Evolutionary conservation across 2,113 vertebrate genomes (phyloP), one percentile per base, ranked within the genome.

Genomic region (Apus apus): DNA sequence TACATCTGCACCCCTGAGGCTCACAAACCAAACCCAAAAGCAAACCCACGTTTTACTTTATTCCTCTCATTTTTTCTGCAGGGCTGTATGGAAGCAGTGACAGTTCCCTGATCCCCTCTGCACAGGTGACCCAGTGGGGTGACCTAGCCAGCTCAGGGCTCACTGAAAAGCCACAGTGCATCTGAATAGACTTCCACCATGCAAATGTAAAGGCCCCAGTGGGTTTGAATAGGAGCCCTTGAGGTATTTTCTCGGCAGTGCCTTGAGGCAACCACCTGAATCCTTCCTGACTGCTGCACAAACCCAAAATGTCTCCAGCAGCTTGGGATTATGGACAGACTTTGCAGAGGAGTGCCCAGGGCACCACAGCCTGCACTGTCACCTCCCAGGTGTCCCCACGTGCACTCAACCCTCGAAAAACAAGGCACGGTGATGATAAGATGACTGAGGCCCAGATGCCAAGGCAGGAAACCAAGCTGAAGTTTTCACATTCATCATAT

Each of bases 401-500:
- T 66, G 82, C 1, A 0, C n/a, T 74, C 68, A 79, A 11, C 36
- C 58, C 81, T 89, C 25, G 5, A 71, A 66, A 88, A 68, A 73
- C 53, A 65, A 48, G 23, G 83, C 45, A 46, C 3, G 0, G 76
- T 9, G 53, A 71, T 20, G 83, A 61, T 43, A 38, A 64, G 65
- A 62, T 15, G n/a, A 77, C 73, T 10, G 10, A 92, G 62, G 89
- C 73, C 73, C 70, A 48, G 86, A 74, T 43, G 54, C 85, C 64
- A 86, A 85, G 57, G 83, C 62, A 92, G 79, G 48, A 93, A 96
- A 85, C 51, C 17, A 30, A 92, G 90, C 65, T 80, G 75, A 92
- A 96, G 86, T 90, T 95, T 95, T 88, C 94, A 91, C 94, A 94
- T 97, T 92, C 93, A 93, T 96, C 96, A 90, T 94, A 87, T 85